Evolutionary conservation across 2,113 vertebrate species (phyloP).

Genomic region (Indicator indicator): DNA sequence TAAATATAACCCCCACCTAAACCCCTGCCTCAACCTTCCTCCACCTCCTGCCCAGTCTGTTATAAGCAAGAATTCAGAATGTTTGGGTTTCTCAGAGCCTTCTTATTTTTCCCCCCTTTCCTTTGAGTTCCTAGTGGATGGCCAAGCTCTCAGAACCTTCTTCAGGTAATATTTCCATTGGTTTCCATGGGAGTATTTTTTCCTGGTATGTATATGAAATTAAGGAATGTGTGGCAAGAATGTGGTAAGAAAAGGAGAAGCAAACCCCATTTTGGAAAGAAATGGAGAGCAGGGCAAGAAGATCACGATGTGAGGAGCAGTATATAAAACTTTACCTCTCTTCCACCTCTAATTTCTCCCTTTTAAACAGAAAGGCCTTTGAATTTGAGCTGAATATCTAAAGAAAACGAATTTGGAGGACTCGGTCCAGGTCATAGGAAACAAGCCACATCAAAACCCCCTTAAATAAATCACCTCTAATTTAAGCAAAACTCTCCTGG

Average conservation of each 20-base stretch:
- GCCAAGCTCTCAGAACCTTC: background rate
- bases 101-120: background rate
- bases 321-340: background rate
- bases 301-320: background rate
- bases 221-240: conserved; percentile 28
- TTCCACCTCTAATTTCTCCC: background rate
- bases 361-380: conserved; percentile 7
- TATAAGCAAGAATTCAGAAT: background rate
- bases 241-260: background rate
- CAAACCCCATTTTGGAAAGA: background rate
- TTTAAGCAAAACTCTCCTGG: conserved; percentile 36
- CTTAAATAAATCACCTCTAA: conserved; percentile 42
- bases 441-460: conserved; percentile 38
- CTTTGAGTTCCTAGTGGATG: background rate
- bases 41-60: background rate
- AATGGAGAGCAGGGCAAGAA: background rate
- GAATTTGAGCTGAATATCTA: conserved; percentile 1
- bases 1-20: conserved; percentile 15
- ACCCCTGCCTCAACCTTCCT: conserved; percentile 23
- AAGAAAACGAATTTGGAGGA: conserved; percentile 10
- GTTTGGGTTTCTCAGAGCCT: conserved; percentile 7
- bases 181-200: conserved; percentile 10
- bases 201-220: background rate
- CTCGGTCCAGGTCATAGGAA: conserved; percentile 4
- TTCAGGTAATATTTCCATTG: conserved; percentile 8